Evolutionary conservation across 1,140 invertebrate species (phyloP), one percentile per base, ranked within the genome.

Genomic region (Protaetia brevitarsis): DNA sequence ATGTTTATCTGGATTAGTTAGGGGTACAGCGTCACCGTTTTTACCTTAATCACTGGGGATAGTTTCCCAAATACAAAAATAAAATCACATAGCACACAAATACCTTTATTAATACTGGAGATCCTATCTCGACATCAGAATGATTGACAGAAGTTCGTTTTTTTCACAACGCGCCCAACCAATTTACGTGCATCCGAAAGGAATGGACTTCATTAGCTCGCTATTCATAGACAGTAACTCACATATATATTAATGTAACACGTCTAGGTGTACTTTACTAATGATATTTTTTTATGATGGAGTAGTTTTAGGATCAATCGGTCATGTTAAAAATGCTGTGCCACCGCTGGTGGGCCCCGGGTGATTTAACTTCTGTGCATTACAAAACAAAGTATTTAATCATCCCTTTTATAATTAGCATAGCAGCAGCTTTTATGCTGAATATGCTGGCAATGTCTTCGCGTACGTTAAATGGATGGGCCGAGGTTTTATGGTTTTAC

Each of bases 181-280:
- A 59, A 59, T 59, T 59, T 59, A 59, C 57, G 57, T 59, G 57
- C 57, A 59, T 59, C 57, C 26, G 26, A 59, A 59, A 59, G n/a
- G 57, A 65, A 56, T 30, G 45, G 51, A 30, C 64, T 66, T 66
- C 64, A 66, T 66, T 66, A 66, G 64, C 29, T 27, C 34, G 29
- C 64, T 66, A 66, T 66, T 66, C 64, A 66, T 23, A 21, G 16
- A 13, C 30, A 21, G 30, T 60, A 37, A 41, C 64, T 60, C 64
- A 66, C 57, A 34, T 61, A 36, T 66, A 59, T 61, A 66, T 66
- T 66, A 66, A 66, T 61, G 64, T 66, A 59, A 57, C 57, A 61
- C 64, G 28, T 60, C 64, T 21, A 30, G 58, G 51, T 66, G 27
- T 59, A 57, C 51, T 66, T 66, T 61, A 66, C 64, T 66, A 60